Evolutionary conservation across 2,797 vertebrate species (phyloP).

Genomic region (Parauchenoglanis punctatus): DNA sequence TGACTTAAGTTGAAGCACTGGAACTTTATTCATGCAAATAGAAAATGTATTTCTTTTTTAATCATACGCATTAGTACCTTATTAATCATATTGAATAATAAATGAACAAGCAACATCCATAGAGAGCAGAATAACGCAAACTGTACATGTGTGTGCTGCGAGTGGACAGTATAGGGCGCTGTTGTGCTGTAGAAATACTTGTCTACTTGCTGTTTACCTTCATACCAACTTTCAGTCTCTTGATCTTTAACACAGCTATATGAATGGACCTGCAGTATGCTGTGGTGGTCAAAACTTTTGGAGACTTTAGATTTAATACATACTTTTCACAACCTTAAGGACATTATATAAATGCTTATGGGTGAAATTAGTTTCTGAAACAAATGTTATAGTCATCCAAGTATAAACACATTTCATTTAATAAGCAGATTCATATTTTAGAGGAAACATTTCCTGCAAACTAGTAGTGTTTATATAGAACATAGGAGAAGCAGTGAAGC

Average conservation of each 20-base stretch:
- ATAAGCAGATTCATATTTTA: not conserved
- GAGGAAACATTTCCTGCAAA: too few relatives aligned
- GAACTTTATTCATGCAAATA: slow-evolving; percentile 9
- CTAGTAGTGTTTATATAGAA: not conserved
- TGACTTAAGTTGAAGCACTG: not conserved
- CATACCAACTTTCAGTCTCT: not conserved
- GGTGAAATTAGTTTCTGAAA: not conserved
- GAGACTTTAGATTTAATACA: not conserved
- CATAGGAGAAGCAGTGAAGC: not conserved
- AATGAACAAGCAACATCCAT: not conserved
- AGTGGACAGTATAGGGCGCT: slow-evolving; percentile 46
- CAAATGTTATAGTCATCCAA: not conserved
- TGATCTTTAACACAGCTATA: not conserved
- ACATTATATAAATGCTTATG: not conserved
- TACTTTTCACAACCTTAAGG: not conserved
- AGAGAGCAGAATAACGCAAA: not conserved
- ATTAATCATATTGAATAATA: slow-evolving; percentile 22
- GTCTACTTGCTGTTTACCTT: not conserved
- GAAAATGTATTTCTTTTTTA: slow-evolving; percentile 1
- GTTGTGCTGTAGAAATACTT: slow-evolving; percentile 42
- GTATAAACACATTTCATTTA: not conserved
- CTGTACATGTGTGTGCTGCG: slow-evolving; percentile 18
- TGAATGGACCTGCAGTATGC: slow-evolving; percentile 7
- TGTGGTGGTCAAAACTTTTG: not conserved
- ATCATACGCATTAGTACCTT: not conserved